Conservation (phyloP, 2,888 invertebrate species). For the Hesperia comma region DNA sequence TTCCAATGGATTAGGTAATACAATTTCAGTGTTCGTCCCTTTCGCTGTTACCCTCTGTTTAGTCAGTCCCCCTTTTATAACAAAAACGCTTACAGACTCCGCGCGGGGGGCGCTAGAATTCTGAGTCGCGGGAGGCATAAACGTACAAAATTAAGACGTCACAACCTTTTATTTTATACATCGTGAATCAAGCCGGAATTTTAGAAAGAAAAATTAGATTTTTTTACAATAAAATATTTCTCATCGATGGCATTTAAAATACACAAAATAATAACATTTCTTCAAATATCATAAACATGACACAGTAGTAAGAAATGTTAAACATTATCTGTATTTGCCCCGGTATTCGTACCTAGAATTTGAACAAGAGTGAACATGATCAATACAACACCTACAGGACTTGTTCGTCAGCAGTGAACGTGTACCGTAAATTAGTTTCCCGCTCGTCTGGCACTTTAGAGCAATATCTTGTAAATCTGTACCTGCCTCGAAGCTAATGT, state of each 20-base stretch:
- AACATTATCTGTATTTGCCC: background rate
- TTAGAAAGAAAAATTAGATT: background rate
- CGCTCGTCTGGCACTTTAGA: conserved; percentile 30
- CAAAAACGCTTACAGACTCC: background rate
- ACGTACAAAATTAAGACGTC: background rate
- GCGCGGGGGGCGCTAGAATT: background rate
- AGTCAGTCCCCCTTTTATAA: conserved; percentile 1
- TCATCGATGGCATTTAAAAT: too few species aligned
- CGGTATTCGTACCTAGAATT: background rate
- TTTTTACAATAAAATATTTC: too few species aligned
- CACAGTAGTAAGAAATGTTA: too few species aligned
- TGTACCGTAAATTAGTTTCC: conserved; percentile 32
- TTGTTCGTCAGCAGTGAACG: conserved; percentile 29
- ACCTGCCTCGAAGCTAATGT: conserved; percentile 21
- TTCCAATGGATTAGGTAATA: conserved; percentile 1
- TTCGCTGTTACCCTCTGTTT: background rate
- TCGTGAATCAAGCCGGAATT: background rate
- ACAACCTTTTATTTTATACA: background rate
- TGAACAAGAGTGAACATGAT: conserved; percentile 21
- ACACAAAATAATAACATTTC: too few species aligned
- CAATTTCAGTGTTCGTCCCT: background rate
- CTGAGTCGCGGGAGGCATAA: background rate
- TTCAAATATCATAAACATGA: too few species aligned
- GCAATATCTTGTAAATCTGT: conserved; percentile 32
- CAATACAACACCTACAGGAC: conserved; percentile 24